Base-by-base conservation (phyloP, 2,797 vertebrate genomes). In the Serranus cabrilla region DNA sequence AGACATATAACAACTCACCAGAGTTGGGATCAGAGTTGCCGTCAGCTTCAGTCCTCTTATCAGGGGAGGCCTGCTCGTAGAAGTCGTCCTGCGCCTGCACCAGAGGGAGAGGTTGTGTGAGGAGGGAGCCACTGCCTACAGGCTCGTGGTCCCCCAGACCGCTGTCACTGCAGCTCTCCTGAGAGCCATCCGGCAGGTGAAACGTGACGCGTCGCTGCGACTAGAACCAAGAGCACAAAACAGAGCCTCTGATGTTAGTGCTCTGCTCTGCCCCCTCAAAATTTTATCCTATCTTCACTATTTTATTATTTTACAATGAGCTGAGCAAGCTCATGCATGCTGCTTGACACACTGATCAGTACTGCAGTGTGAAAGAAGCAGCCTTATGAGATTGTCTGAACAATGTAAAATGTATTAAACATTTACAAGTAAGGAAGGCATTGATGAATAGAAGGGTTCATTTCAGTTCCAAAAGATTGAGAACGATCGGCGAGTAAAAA, bases 81-180 rank as follows among this genome's bases (percentile, higher is more conserved):
- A 99, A 98, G 91, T 99, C 97, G 39, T 99, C 98, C 95, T 99
- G 97, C 83, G 98, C 96, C 97, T 98, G 98, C 96, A 99, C 97
- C 96, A 99, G 97, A 97, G 98, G 97, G 93, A 99, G 98, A 97
- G 98, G 97, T 93, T 99, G 97, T 96, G 98, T 98, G 96, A 99
- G 97, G 96, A 99, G 96, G 87, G 95, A 96, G 94, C 97, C 98
- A 95, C 97, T 96, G 94, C 97, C 96, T 94, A 98, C 96, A 50
- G 98, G 97, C 95, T 99, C 98, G 83, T 98, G 98, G 94, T 99
- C 98, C 84, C 98, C 98, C 92, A 99, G 94, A 94, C 98, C 98
- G 95, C 97, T 99, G 96, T 99, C 98, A 96, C 98, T 99, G 97
- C 98, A 99, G 96, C 98, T 99, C 96, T 99, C 98, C 96, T 99